These are phyloP conservation scores for Stichodactyla helianthus DNA, from an alignment of 64 coral and sea anemone species.

Conservation along the genomic window DNA sequence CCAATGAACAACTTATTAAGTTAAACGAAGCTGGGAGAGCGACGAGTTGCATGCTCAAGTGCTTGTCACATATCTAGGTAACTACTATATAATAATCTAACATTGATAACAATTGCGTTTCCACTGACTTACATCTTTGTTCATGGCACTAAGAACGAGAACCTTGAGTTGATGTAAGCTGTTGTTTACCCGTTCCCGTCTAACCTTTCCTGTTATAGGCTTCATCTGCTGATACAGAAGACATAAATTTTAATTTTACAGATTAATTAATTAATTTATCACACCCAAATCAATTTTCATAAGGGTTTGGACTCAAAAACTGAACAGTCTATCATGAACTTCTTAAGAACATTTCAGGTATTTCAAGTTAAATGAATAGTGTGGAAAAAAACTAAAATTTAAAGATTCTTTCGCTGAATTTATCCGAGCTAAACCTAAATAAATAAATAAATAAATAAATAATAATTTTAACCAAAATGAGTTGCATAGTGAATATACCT, in stretches of 20 bases:
- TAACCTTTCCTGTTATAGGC: constrained; percentile 12
- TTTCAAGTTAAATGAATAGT: neutral
- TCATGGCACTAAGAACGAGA: constrained; percentile 18
- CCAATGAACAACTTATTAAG: no score
- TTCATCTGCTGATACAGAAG: neutral
- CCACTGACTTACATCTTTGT: constrained; percentile 12
- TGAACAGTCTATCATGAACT: neutral
- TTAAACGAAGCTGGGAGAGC: no score
- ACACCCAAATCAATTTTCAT: no score
- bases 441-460: no score
- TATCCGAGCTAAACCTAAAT: no score
- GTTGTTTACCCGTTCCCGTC: constrained; percentile 21
- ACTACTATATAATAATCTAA: neutral
- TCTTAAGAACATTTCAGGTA: neutral
- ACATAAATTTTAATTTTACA: neutral
- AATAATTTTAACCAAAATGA: no score
- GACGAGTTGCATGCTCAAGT: no score
- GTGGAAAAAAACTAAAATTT: neutral
- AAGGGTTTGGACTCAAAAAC: neutral
- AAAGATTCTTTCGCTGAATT: neutral
- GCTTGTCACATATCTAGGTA: neutral
- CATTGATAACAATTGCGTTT: neutral
- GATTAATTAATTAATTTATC: no score
- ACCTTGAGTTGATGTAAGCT: constrained; percentile 4
- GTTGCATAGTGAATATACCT: no score